Percentiles rank a stretch among this genome's conserved stretches.
phyloP scores from a whole-genome alignment of 2,888 invertebrate genomes.

The Chalcis sispes region DNA sequence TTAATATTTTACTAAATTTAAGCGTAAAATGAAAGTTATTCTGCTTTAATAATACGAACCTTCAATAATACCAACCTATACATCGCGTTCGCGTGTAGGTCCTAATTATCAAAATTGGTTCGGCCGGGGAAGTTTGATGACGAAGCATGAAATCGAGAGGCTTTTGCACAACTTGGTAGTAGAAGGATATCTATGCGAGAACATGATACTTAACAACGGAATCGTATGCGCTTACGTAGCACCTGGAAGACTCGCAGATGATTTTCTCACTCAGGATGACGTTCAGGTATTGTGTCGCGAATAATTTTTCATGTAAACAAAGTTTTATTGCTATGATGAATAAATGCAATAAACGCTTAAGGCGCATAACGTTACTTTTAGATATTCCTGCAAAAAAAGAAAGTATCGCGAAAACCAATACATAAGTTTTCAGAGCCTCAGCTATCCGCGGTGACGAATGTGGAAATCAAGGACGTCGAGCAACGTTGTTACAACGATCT shows the following conservation, averaged over 20 bases:
- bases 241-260: conserved; percentile 83
- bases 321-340: background rate
- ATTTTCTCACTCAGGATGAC: conserved; percentile 76
- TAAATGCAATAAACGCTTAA: background rate
- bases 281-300: conserved; percentile 74
- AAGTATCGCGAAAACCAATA: background rate
- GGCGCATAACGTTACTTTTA: background rate
- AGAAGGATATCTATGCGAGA: conserved; percentile 86
- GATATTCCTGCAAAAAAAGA: conserved; percentile 44
- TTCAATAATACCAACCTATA: too few relatives aligned
- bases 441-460: conserved; percentile 16
- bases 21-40: too few relatives aligned
- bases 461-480: conserved; percentile 71
- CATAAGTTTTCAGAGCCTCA: background rate
- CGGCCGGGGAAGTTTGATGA: conserved; percentile 82
- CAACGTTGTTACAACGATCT: conserved; percentile 79
- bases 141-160: conserved; percentile 86
- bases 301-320: too few relatives aligned
- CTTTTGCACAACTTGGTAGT: conserved; percentile 89
- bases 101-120: conserved; percentile 73
- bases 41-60: too few relatives aligned
- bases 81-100: conserved; percentile 24
- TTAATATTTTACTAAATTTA: background rate
- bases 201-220: conserved; percentile 85
- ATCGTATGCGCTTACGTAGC: conserved; percentile 90